Evolutionary conservation across 1,140 invertebrate species (phyloP), one percentile per base, ranked within the genome.

Genomic region (Drosophila athabasca): DNA sequence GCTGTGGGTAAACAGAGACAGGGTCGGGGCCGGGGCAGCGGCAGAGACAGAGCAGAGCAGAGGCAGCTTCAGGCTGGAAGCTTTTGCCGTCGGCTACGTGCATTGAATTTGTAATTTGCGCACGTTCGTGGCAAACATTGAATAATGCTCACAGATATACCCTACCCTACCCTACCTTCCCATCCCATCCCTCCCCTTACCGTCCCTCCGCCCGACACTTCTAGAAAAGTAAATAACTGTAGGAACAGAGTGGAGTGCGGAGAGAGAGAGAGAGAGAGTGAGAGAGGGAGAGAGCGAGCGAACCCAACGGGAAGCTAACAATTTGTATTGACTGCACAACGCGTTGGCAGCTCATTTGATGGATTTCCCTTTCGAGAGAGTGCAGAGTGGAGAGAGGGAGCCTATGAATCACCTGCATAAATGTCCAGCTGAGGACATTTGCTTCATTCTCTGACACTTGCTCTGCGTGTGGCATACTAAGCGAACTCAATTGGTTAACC

Each of bases 21-120:
- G 52, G 7, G 69, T 24, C 8, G 51, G 22, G 19, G 51, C 24
- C 5, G 29, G 1, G 60, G 53, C 29, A 44, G 31, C 29, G 61
- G 11, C 31, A 22, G 66, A 29, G 61, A 41, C 29, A 31, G 17
- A 51, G 19, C 43, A 59, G 65, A 69, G 39, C 24, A 24, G 22
- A 24, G 24, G 24, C 24, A 26, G 60, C 45, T 51, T 55, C 24
- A 83, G 70, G 70, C 68, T 61, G 65, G 60, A 69, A 69, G 66
- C 66, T 69, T 68, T 69, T 45, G 39, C 83, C 82, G 66, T 61
- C 76, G 79, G 55, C 70, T 73, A 85, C 85, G 85, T 90, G 85
- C 81, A 81, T 81, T 81, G 85, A 90, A 90, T 90, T 90, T 85
- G 71, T 85, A 90, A 90, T 90, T 90, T 90, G 70, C 70, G 62